Conservation (phyloP, 2,888 invertebrate species). For the Leptopilina drosophilae region DNA sequence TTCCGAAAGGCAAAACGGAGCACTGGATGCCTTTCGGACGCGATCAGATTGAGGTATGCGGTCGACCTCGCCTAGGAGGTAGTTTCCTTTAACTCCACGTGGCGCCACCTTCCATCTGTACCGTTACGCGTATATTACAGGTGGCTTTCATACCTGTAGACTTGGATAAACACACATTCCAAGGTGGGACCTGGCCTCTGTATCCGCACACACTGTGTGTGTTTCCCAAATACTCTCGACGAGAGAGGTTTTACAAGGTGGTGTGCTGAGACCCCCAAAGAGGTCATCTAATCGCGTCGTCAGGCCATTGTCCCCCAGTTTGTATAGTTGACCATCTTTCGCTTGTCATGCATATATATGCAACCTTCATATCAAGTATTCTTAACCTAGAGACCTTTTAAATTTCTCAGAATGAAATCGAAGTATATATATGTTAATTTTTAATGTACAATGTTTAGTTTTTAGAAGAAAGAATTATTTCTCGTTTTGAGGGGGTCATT, state of each 20-base stretch:
- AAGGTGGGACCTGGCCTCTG: conserved; percentile 42
- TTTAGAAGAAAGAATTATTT: not conserved
- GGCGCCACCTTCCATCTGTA: conserved; percentile 72
- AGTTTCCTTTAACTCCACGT: conserved; percentile 59
- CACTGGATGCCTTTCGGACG: conserved; percentile 69
- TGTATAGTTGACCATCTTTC: conserved; percentile 20
- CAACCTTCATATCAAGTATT: conserved; percentile 16
- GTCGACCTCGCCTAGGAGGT: conserved; percentile 76
- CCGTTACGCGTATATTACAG: conserved; percentile 72
- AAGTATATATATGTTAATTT: conserved; percentile 5
- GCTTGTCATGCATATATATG: conserved; percentile 4
- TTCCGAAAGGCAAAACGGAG: conserved; percentile 53
- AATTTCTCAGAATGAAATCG: not conserved
- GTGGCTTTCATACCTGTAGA: conserved; percentile 62
- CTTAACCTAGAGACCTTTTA: conserved; percentile 36
- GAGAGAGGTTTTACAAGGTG: conserved; percentile 44
- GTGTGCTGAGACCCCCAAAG: conserved; percentile 52
- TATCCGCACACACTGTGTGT: conserved; percentile 35
- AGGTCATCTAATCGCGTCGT: conserved; percentile 64
- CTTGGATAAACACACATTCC: conserved; percentile 53
- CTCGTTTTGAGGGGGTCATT: conserved; percentile 6
- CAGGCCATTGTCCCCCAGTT: conserved; percentile 62
- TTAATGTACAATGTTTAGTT: not conserved
- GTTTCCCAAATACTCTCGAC: conserved; percentile 48
- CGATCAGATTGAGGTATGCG: conserved; percentile 75